phyloP scores from a whole-genome alignment of 2,113 vertebrate species.

The Apteryx mantelli region DNA sequence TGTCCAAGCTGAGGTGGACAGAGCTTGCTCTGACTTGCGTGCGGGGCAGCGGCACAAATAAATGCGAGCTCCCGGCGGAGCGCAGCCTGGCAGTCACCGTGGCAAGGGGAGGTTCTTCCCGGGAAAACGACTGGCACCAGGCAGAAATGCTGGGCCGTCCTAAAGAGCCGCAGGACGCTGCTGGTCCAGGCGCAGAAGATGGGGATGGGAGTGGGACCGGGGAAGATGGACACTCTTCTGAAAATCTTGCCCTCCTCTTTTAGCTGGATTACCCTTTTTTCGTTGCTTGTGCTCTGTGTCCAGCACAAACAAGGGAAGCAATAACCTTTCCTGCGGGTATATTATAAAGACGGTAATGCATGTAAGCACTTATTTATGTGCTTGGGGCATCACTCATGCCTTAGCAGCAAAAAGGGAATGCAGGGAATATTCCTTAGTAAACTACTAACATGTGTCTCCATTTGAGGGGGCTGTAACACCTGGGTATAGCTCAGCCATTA shows the following conservation, averaged over 20 bases:
- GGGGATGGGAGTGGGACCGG: neutral
- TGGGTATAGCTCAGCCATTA: neutral
- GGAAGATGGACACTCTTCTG: rapidly evolving
- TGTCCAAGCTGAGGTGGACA: neutral
- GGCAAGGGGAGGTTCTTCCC: neutral
- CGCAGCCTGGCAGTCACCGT: neutral
- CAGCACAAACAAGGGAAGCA: neutral
- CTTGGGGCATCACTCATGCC: neutral
- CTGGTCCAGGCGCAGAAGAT: neutral
- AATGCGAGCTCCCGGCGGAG: neutral
- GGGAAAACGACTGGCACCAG: too few species aligned
- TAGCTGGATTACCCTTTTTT: neutral
- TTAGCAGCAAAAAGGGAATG: neutral
- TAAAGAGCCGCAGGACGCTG: neutral
- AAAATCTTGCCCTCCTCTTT: neutral
- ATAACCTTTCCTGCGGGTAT: rapidly evolving
- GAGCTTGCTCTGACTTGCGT: neutral
- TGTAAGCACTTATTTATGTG: rapidly evolving
- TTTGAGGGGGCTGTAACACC: neutral
- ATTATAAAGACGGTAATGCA: neutral
- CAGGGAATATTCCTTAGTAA: neutral
- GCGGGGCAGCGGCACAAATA: neutral
- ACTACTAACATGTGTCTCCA: rapidly evolving
- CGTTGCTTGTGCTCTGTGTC: neutral
- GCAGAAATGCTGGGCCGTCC: neutral